These are phyloP conservation scores for Tenualosa ilisha DNA, from an alignment of 2,797 vertebrate genomes.

Conservation along the genomic window DNA sequence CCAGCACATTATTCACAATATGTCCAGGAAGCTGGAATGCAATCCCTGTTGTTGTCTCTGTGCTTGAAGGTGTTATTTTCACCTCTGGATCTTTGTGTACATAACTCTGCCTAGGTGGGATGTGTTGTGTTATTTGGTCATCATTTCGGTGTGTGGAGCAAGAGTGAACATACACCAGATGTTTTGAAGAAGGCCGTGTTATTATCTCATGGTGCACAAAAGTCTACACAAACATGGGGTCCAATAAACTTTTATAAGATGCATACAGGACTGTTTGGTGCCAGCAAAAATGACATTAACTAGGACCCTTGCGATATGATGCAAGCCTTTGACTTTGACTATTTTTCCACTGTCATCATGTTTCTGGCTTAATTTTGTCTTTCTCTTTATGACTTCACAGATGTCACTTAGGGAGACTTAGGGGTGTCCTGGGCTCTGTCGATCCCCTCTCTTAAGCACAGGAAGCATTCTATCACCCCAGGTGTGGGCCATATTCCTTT, in stretches of 20 bases:
- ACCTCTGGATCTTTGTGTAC: background rate
- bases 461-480: slow-evolving; percentile 41
- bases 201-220: background rate
- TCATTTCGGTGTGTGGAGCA: background rate
- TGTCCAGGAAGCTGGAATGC: background rate
- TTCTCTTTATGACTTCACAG: background rate
- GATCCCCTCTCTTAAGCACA: background rate
- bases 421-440: slow-evolving; percentile 16
- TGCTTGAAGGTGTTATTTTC: background rate
- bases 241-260: background rate
- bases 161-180: background rate
- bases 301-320: background rate
- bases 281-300: background rate
- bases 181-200: background rate
- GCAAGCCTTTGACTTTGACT: background rate
- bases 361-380: background rate
- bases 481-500: slow-evolving; percentile 45
- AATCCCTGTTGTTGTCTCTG: background rate
- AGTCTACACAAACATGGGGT: background rate
- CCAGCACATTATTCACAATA: background rate
- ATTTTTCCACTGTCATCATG: background rate
- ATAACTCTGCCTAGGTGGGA: background rate
- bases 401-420: background rate
- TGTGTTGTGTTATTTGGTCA: background rate
- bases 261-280: background rate